Conservation (phyloP, 1,140 invertebrate genomes). For the Tyrophagus putrescentiae region DNA sequence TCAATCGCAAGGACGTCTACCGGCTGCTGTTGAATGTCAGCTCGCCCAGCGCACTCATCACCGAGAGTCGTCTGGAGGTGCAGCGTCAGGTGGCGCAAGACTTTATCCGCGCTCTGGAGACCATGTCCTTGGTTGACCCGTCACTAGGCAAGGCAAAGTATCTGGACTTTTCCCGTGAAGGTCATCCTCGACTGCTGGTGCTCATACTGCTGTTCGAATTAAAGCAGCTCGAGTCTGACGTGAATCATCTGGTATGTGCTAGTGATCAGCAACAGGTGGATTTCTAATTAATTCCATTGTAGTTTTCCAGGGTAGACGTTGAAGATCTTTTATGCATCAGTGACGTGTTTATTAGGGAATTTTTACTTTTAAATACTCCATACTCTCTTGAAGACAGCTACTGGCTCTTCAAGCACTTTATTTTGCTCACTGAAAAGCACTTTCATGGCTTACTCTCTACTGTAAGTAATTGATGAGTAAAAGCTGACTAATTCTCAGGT, state of each 20-base stretch:
- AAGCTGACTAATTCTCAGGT: neutral
- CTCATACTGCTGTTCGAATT: conserved; percentile 20
- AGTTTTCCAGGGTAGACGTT: conserved; percentile 4
- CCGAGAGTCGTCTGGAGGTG: conserved; percentile 18
- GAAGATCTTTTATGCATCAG: neutral
- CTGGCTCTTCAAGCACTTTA: conserved; percentile 12
- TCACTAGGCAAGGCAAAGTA: neutral
- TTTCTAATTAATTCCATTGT: neutral
- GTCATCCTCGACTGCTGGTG: conserved; percentile 22
- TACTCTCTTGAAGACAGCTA: conserved; percentile 12
- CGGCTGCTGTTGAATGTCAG: conserved; percentile 57
- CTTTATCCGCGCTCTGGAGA: conserved; percentile 11
- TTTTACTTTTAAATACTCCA: conserved; percentile 1
- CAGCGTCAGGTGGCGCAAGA: neutral
- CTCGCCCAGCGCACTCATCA: conserved; percentile 16
- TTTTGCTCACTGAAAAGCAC: neutral
- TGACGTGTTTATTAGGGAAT: conserved; percentile 18
- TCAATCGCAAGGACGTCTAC: conserved; percentile 67
- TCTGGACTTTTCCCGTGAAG: neutral
- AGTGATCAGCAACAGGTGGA: neutral
- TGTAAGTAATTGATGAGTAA: neutral
- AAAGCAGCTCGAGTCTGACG: neutral
- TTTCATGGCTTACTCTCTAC: neutral
- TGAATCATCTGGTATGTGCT: conserved; percentile 4
- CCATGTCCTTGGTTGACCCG: conserved; percentile 1